Percentiles rank a stretch among this genome's conserved stretches.
Evolutionary conservation across 2,888 invertebrate genomes (phyloP).

Genomic region (Parapristionchus giblindavisi): DNA sequence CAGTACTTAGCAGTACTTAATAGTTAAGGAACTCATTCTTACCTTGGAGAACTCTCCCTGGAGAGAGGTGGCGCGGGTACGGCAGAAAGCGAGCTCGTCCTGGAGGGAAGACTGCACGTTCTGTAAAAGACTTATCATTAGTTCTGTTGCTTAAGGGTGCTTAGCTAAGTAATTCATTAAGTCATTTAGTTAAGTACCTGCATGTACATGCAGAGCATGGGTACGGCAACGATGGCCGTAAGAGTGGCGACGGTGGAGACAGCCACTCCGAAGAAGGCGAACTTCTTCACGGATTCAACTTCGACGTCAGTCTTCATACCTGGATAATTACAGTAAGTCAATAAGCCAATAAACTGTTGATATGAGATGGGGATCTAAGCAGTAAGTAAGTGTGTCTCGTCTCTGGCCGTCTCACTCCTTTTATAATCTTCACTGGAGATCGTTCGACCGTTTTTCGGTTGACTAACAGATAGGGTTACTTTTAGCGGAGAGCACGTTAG

Average conservation of each 20-base stretch:
- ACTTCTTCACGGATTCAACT: background rate
- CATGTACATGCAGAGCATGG: background rate
- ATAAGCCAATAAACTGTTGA: background rate
- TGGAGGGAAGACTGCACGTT: conserved; percentile 23
- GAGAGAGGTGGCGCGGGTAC: conserved; percentile 8
- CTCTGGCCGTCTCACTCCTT: background rate
- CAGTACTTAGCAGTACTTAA: no score
- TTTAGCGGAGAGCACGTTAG: no score
- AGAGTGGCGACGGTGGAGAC: no score
- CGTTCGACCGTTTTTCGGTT: conserved; percentile 27
- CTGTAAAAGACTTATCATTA: background rate
- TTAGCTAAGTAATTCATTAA: background rate
- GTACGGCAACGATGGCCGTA: no score
- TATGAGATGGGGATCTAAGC: conserved; percentile 15
- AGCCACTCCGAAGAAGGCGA: no score
- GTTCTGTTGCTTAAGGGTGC: background rate
- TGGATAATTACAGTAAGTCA: conserved; percentile 1
- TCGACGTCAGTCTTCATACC: conserved; percentile 6
- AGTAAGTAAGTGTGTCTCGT: conserved; percentile 12
- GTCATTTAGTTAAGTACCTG: conserved; percentile 29
- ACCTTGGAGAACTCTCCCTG: conserved; percentile 30
- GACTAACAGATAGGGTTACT: no score
- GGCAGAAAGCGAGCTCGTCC: conserved; percentile 34
- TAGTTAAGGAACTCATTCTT: no score
- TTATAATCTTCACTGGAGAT: conserved; percentile 4